Evolutionary conservation across 2,113 vertebrate species (phyloP).

Genomic region (mouse (Mus musculus)): DNA sequence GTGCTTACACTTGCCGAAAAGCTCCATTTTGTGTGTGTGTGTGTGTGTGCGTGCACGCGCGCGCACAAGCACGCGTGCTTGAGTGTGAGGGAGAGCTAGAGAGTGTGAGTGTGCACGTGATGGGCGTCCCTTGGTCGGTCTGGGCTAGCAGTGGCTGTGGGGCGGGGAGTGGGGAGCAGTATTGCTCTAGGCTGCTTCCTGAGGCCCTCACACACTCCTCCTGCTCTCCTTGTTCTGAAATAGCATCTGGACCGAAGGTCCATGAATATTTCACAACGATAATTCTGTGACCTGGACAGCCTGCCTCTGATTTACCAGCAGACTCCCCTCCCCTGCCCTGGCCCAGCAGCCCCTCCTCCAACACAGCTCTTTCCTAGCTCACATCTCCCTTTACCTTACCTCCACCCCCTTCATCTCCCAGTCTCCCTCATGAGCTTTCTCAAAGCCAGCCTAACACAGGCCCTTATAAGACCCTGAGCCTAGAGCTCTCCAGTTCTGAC

Average conservation of each 20-base stretch:
- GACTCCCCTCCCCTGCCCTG: constrained; percentile 25
- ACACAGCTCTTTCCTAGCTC: background rate
- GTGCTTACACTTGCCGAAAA: constrained; percentile 29
- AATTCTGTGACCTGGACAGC: constrained; percentile 87
- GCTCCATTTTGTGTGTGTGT: background rate
- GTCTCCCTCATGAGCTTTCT: background rate
- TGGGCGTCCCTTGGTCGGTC: constrained; percentile 75
- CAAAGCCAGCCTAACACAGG: background rate
- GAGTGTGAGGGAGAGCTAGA: background rate
- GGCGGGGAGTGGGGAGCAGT: background rate
- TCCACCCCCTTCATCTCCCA: no score
- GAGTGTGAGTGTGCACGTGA: constrained; percentile 65
- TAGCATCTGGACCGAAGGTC: constrained; percentile 77
- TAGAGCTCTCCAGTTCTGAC: background rate
- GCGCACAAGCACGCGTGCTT: accelerated
- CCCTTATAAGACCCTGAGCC: background rate
- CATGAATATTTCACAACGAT: constrained; percentile 87
- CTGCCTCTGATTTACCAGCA: constrained; percentile 78
- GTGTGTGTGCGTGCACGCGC: background rate
- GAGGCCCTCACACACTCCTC: constrained; percentile 74
- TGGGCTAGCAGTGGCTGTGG: constrained; percentile 56
- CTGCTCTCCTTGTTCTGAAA: constrained; percentile 78
- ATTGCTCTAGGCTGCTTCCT: constrained; percentile 61
- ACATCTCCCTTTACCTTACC: background rate
- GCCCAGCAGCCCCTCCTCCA: constrained; percentile 41